Conservation (phyloP, 2,888 invertebrate species). For the Drosophila atroscutellata region DNA sequence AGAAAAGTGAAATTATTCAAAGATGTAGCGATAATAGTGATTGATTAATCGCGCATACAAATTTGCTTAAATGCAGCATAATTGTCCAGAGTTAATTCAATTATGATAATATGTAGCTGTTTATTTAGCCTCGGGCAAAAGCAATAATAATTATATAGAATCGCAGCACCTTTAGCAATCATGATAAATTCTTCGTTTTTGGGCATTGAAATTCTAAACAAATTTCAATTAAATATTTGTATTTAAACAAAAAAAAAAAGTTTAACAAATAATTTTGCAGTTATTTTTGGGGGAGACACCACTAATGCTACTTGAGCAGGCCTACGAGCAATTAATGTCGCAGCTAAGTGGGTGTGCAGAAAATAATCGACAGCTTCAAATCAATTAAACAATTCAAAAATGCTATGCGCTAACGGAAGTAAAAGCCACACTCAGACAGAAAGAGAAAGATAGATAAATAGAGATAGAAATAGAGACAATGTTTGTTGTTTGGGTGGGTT, state of each 20-base stretch:
- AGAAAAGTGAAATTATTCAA: conserved; percentile 62
- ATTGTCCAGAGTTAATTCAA: conserved; percentile 64
- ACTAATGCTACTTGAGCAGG: conserved; percentile 71
- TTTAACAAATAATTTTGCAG: conserved; percentile 25
- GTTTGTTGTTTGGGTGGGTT: conserved; percentile 71
- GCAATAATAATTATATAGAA: conserved; percentile 45
- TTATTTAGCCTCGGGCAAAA: conserved; percentile 40
- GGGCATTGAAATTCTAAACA: background rate
- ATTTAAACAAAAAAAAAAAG: background rate
- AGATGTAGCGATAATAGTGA: conserved; percentile 61
- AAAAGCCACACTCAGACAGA: conserved; percentile 47
- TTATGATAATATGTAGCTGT: conserved; percentile 56
- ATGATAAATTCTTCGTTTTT: conserved; percentile 33
- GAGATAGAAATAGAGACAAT: conserved; percentile 28
- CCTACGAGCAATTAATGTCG: conserved; percentile 76
- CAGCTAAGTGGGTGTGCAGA: conserved; percentile 56
- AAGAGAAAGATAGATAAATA: conserved; percentile 13
- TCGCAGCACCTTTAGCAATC: background rate
- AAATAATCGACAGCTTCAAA: conserved; percentile 54
- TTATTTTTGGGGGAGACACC: conserved; percentile 22
- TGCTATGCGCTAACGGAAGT: conserved; percentile 64
- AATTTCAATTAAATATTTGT: conserved; percentile 13
- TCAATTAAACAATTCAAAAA: conserved; percentile 75
- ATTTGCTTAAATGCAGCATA: conserved; percentile 73
- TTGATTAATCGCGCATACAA: conserved; percentile 62